Base-by-base conservation (phyloP, 2,888 invertebrate species). In the Macaria liturata region DNA sequence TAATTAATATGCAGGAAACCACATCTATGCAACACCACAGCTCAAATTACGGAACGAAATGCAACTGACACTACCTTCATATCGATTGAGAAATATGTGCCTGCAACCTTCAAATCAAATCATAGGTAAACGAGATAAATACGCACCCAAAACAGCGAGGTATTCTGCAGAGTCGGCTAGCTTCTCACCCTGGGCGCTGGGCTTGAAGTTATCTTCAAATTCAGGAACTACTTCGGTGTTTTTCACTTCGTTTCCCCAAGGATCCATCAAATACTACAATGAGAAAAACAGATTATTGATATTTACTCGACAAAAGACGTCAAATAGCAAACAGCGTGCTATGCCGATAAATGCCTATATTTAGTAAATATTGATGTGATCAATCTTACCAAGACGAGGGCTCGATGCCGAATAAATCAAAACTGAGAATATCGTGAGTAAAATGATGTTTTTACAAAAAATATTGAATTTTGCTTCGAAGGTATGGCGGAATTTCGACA, bases 91-190 rank as follows among this genome's bases (percentile, higher is more conserved):
- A 56, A 67, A 64, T 49, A 62, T 34, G 47, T 48, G 32, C 53
- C 39, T 39, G 42, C 42, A 42, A 42, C 42, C 42, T 42, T 42
- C 42, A 9, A 42, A 8, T 4, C 42, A n/a, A 42, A 9, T n/a
- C 9, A 42, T n/a, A 42, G 42, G 9, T n/a, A 42, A 42, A 9
- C 9, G 9, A 42, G 42, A 8, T 3, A 2, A 42, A 8, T 61
- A 67, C 57, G 67, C 87, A 96, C 96, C 95, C 70, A 96, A 92
- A 65, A 93, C 84, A 61, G 94, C 94, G 54, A 96, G 84, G 81
- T 95, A 95, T 72, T 94, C 93, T 8, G 93, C 92, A 1, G 95
- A 95, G 73, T 94, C 94, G 0, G 94, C 92, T 54, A 95, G 81
- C 65, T 89, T 92, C 54, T 82, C 80, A 50, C 69, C 72, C 58